Base-by-base conservation (phyloP, 2,797 vertebrate genomes). In the Cossypha niveicapilla region DNA sequence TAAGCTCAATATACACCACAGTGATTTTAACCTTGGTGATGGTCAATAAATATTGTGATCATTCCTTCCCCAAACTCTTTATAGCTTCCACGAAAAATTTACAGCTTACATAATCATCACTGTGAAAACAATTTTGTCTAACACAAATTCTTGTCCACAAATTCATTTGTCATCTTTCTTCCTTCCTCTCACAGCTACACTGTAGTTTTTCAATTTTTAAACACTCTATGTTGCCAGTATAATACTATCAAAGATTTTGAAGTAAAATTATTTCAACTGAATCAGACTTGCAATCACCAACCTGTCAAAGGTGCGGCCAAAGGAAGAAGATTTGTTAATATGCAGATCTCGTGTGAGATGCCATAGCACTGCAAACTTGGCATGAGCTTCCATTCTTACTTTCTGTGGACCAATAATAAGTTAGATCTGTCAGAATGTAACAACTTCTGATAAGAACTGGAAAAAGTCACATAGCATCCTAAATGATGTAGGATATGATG, bases 261-360 rank as follows among this genome's bases (percentile, higher is more conserved):
- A 25, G 45, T 25, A 13, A 25, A 47, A 47, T 47, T 25, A 25
- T 25, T 90, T 93, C 11, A 78, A 15, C 35, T 44, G 12, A 70
- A 48, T 53, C 34, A 34, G 13, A 17, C 25, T 73, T 53, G 65
- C 37, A 61, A 28, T 50, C 83, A 98, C 98, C 75, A 94, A 99
- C 99, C 99, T 98, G 98, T 99, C 99, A 97, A 99, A 99, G 24
- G 99, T 99, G 84, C 99, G 99, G 92, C 98, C 99, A 93, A 99
- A 99, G 71, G 99, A 99, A 87, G 99, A 99, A 2, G 99, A 98
- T 95, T 99, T 99, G 94, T 98, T 99, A 96, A 99, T 98, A 96
- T 99, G 99, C 81, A 99, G 97, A 95, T 99, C 99, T 93, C 99
- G 98, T 50, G 99, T 99, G 71, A 99, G 98, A 96, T 99, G 99